phyloP scores from a whole-genome alignment of 2,113 vertebrate genomes.

The Pycnonotus jocosus region DNA sequence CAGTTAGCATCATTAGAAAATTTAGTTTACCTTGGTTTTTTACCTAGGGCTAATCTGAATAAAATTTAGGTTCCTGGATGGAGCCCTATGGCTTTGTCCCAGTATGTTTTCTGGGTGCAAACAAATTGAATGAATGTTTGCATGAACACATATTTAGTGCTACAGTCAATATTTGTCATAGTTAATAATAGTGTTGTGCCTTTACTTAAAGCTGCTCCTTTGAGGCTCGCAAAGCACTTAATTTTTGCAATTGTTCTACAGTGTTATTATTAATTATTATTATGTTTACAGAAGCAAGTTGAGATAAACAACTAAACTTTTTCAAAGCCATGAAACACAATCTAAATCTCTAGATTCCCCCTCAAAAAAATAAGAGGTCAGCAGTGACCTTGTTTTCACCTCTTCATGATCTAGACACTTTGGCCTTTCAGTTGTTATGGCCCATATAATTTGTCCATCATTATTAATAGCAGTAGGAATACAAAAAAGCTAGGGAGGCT shows the following conservation, averaged over 20 bases:
- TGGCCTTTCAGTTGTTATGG: neutral
- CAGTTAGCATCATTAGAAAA: neutral
- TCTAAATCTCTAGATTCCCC: neutral
- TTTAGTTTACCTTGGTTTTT: neutral
- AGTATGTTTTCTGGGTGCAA: neutral
- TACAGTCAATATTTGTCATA: neutral
- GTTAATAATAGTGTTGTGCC: neutral
- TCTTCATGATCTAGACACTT: neutral
- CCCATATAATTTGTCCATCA: neutral
- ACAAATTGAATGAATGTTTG: neutral
- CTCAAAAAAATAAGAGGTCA: neutral
- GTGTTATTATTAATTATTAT: neutral
- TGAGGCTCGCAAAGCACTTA: neutral
- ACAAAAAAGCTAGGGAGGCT: neutral
- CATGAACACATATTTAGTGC: neutral
- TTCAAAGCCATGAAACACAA: neutral
- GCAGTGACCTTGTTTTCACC: neutral
- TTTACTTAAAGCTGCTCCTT: neutral
- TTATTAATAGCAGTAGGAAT: neutral
- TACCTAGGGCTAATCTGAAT: neutral
- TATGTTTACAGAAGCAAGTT: neutral
- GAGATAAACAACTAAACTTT: neutral
- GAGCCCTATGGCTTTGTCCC: neutral
- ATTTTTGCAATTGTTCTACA: neutral
- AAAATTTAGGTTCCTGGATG: neutral